phyloP scores from a whole-genome alignment of 2,797 vertebrate genomes.

The Acipenser ruthenus region DNA sequence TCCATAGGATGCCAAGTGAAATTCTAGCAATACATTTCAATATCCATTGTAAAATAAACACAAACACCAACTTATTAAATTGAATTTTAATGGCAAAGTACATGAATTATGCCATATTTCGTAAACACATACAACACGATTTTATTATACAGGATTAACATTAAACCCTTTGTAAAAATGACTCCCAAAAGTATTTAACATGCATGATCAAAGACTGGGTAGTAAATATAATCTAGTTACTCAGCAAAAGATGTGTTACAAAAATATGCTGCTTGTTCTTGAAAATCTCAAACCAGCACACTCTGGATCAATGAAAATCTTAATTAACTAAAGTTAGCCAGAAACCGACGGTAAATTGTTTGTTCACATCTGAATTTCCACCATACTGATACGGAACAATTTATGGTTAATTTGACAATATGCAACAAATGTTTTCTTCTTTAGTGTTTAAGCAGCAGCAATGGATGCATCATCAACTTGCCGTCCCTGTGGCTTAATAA shows the following conservation, averaged over 20 bases:
- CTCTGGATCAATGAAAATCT: not conserved
- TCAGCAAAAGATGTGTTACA: conserved; percentile 1
- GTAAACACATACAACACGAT: not conserved
- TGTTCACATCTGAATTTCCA: too few relatives aligned
- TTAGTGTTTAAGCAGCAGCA: conserved; percentile 64
- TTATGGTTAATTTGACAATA: too few relatives aligned
- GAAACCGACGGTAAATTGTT: too few relatives aligned
- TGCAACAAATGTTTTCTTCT: too few relatives aligned
- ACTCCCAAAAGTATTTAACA: conserved; percentile 4
- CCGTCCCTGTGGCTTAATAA: conserved; percentile 82
- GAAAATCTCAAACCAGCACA: not conserved
- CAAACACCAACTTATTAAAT: not conserved
- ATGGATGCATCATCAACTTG: conserved; percentile 74
- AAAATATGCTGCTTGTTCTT: too few relatives aligned
- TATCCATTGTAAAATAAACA: too few relatives aligned
- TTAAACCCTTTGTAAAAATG: not conserved
- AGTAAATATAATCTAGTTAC: not conserved
- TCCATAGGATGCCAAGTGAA: too few relatives aligned
- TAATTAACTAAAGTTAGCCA: too few relatives aligned
- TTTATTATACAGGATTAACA: not conserved
- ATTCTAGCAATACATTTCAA: too few relatives aligned
- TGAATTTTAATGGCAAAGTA: not conserved
- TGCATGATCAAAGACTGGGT: conserved; percentile 3
- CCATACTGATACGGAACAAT: too few relatives aligned
- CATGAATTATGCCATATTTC: not conserved